A percentile compares a stretch with the other conserved stretches of the same genome.
These are phyloP conservation scores for Lordiphosa collinella DNA, from an alignment of 1,140 invertebrate species.

Conservation along the genomic window DNA sequence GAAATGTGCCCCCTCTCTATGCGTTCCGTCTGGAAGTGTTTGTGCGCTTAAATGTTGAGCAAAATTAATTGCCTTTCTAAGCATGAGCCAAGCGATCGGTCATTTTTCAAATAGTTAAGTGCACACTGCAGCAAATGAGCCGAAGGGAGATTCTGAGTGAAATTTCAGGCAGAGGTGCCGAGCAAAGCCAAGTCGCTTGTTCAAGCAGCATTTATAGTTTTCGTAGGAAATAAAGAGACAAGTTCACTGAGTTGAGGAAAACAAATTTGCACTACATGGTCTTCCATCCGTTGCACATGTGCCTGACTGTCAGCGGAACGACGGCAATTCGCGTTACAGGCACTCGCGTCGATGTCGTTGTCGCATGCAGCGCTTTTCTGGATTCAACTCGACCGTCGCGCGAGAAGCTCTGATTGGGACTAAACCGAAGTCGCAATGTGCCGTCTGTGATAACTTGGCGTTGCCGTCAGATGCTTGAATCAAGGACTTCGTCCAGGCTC, in stretches of 20 bases:
- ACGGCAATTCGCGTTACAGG: conserved; percentile 6
- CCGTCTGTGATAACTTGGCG: conserved; percentile 19
- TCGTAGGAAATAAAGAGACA: too few species aligned
- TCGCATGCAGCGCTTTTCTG: background rate
- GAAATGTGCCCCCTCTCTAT: background rate
- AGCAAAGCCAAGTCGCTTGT: too few species aligned
- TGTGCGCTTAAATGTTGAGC: background rate
- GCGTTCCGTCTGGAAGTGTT: background rate
- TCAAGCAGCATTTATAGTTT: too few species aligned
- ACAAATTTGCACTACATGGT: too few species aligned
- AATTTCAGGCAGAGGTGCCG: too few species aligned
- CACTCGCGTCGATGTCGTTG: conserved; percentile 7
- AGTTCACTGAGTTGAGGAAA: too few species aligned
- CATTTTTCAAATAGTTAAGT: conserved; percentile 11
- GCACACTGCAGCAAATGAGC: background rate
- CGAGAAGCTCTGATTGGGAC: conserved; percentile 40
- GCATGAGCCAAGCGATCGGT: conserved; percentile 8
- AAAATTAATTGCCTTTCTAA: conserved; percentile 9
- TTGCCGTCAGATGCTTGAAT: background rate
- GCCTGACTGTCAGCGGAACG: conserved; percentile 4
- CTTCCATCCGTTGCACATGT: too few species aligned
- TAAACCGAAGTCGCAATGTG: conserved; percentile 11
- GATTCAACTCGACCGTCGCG: conserved; percentile 26
- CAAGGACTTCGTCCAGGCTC: conserved; percentile 10
- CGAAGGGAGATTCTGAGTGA: background rate